Base-by-base conservation (phyloP, 2,888 invertebrate genomes). In the Schrankia costaestrigalis region DNA sequence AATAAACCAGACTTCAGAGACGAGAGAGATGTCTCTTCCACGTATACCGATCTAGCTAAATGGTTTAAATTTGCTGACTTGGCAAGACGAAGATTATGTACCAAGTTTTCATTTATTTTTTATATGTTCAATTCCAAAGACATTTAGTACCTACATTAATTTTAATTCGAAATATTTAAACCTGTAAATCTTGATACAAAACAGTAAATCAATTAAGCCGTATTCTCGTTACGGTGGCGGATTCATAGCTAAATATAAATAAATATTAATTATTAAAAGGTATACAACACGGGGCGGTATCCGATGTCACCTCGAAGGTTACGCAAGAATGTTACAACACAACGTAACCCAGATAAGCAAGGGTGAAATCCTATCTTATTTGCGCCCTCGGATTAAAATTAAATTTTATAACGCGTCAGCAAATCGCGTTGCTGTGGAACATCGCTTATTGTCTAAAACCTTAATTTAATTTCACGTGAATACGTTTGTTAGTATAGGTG, bases 341-440 rank as follows among this genome's bases (percentile, higher is more conserved):
- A 71, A 71, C 63, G 57, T 61, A 57, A 57, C 63, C 53, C 65
- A 67, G 75, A 73, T 75, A 78, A 75, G 76, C 73, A 77, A 74
- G 80, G 80, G 72, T 76, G 78, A 77, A 81, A 82, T 82, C 72
- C 78, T 76, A 80, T 78, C 75, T 79, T 78, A 79, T 81, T 83
- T 77, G 73, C 75, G 59, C 73, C 74, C 76, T 63, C 66, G 71
- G 79, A 79, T 82, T 83, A 75, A 81, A 82, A 81, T 85, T 85
- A 78, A 80, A 82, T 84, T 83, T 83, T 79, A 78, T 78, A 79
- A 75, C 71, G 69, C 71, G 70, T 75, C 71, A 69, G 69, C 63
- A 69, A 71, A 75, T 74, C 73, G 69, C 57, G 49, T 59, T 60
- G 61, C 61, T 46, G 53, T 58, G 56, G 58, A 63, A 57, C 56